A percentile compares a stretch with the other conserved stretches of the same genome.
Evolutionary conservation across 2,797 vertebrate species (phyloP).

Genomic region (Aselliscus stoliczkanus): DNA sequence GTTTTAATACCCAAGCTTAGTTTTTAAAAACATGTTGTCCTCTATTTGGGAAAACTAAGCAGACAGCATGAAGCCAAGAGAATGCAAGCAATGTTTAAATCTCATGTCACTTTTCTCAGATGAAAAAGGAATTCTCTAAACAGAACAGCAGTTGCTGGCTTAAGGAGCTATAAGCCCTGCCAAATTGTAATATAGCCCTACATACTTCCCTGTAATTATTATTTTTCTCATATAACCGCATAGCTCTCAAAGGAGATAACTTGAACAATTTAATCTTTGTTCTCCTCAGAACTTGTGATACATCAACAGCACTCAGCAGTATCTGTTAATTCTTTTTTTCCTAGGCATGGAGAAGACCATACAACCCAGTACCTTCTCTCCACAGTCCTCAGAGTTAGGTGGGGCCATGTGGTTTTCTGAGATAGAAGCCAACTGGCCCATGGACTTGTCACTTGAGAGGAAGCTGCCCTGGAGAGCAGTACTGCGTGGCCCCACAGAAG

Average conservation of each 20-base stretch:
- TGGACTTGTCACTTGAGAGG: not conserved
- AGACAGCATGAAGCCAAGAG: not conserved
- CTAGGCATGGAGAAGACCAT: not conserved
- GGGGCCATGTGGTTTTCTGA: not conserved
- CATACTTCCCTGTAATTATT: not conserved
- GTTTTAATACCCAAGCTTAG: not conserved
- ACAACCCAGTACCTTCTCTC: not conserved
- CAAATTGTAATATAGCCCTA: conserved; percentile 28
- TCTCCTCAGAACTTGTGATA: not conserved
- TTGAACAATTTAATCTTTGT: not conserved
- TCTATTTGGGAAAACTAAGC: conserved; percentile 19
- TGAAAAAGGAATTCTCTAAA: conserved; percentile 33
- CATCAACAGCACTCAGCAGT: not conserved
- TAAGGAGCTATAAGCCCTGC: not conserved
- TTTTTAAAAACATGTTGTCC: not conserved
- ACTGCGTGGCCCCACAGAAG: rapidly evolving
- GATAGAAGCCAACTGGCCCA: not conserved
- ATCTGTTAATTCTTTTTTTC: not conserved
- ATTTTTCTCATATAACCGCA: conserved; percentile 7
- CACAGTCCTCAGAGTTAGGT: not conserved
- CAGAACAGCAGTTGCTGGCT: conserved; percentile 8
- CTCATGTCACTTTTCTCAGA: conserved; percentile 21
- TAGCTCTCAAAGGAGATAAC: not conserved
- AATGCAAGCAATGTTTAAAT: not conserved
- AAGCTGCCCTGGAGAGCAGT: rapidly evolving